phyloP scores from a whole-genome alignment of 2,888 invertebrate species.

The Ctenicera cuprea region DNA sequence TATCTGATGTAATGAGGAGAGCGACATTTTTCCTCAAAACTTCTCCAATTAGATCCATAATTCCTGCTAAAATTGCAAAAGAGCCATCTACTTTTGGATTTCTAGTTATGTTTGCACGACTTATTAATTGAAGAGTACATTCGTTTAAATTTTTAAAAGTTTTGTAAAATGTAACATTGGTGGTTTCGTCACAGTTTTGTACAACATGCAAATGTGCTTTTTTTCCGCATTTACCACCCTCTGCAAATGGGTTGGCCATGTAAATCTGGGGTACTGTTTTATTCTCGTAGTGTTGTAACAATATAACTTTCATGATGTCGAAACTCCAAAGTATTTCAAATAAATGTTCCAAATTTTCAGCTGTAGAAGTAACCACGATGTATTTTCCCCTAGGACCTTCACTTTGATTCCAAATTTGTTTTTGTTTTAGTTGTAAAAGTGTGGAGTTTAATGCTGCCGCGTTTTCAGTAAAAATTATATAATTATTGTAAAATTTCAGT shows the following conservation, averaged over 20 bases:
- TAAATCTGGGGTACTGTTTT: neutral
- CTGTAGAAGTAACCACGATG: too few relatives aligned
- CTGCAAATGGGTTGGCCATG: neutral
- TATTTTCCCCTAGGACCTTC: too few relatives aligned
- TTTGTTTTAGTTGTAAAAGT: neutral
- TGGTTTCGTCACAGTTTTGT: too few relatives aligned
- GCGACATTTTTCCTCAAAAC: neutral
- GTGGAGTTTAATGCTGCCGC: neutral
- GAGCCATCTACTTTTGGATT: too few relatives aligned
- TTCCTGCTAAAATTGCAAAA: too few relatives aligned
- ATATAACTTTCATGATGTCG: neutral
- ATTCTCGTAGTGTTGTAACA: neutral
- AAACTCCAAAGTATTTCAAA: too few relatives aligned
- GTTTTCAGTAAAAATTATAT: neutral
- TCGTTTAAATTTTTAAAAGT: too few relatives aligned
- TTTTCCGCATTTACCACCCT: too few relatives aligned
- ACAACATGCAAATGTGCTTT: too few relatives aligned
- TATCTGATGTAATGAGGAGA: neutral
- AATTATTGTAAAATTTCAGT: neutral
- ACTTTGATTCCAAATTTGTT: neutral
- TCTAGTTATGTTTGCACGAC: too few relatives aligned
- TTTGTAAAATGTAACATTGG: too few relatives aligned
- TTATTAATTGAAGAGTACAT: too few relatives aligned
- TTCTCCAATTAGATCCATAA: neutral
- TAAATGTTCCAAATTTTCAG: neutral